phyloP scores from a whole-genome alignment of 2,797 vertebrate genomes.

The Microcaecilia unicolor region DNA sequence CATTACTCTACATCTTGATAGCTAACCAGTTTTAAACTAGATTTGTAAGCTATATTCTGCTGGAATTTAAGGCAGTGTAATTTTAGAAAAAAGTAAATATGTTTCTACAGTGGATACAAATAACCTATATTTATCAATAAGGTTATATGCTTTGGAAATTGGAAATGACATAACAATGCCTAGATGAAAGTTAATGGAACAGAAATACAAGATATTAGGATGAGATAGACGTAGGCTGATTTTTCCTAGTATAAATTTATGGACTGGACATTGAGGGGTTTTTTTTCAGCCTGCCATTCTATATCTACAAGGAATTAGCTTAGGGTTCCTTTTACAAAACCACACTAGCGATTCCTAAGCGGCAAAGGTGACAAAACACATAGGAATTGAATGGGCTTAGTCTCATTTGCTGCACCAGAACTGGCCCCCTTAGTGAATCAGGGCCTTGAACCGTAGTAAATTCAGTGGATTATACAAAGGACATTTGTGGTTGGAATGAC shows the following conservation, averaged over 20 bases:
- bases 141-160: constrained; percentile 17
- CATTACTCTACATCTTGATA: not conserved
- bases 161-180: constrained; percentile 27
- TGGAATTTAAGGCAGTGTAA: not conserved
- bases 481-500: constrained; percentile 43
- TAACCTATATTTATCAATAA: not conserved
- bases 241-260: constrained; percentile 21
- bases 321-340: too few relatives aligned
- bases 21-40: not conserved
- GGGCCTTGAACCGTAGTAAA: constrained; percentile 45
- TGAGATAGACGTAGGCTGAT: constrained; percentile 40
- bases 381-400: too few relatives aligned
- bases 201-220: constrained; percentile 35
- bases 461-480: constrained; percentile 45
- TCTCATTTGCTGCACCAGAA: too few relatives aligned
- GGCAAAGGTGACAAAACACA: too few relatives aligned
- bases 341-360: too few relatives aligned
- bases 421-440: too few relatives aligned
- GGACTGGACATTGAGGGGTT: constrained; percentile 27
- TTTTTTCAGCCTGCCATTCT: constrained; percentile 27
- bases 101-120: not conserved
- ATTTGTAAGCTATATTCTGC: not conserved
- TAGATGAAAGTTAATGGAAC: constrained; percentile 36
- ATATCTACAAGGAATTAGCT: too few relatives aligned
- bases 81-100: not conserved